Evolutionary conservation across 2,797 vertebrate species (phyloP).

Genomic region (Paguma larvata): DNA sequence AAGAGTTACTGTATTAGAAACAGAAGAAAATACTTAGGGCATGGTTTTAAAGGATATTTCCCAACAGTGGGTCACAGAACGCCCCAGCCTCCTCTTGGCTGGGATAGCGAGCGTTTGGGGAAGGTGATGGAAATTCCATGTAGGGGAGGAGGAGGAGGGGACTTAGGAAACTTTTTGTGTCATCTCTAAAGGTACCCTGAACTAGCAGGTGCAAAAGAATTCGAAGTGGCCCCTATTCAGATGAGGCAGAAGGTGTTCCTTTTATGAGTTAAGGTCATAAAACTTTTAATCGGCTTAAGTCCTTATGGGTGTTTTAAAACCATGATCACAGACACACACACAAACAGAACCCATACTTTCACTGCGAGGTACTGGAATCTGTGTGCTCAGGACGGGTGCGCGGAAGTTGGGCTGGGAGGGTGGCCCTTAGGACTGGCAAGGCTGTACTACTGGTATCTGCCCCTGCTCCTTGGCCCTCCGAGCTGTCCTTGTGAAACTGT

Average conservation of each 20-base stretch:
- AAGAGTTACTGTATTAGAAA: conserved; percentile 33
- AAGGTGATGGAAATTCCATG: background rate
- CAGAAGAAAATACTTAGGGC: background rate
- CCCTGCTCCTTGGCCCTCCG: background rate
- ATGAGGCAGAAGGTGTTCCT: conserved; percentile 2
- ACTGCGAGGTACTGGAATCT: background rate
- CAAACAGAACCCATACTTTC: background rate
- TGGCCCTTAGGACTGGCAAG: background rate
- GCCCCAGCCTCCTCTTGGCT: background rate
- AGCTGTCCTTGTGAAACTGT: background rate
- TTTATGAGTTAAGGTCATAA: background rate
- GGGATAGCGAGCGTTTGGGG: background rate
- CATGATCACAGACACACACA: background rate
- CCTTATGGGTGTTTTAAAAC: background rate
- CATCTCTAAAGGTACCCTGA: conserved; percentile 12
- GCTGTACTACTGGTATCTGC: background rate
- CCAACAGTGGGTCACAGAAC: background rate
- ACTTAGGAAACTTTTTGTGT: background rate
- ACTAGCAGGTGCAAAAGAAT: background rate
- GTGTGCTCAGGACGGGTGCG: background rate
- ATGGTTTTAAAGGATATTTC: conserved; percentile 11
- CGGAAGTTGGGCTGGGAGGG: background rate
- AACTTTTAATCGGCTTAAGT: background rate
- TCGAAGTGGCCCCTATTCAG: background rate
- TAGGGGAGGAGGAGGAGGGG: background rate